Evolutionary conservation across 2,888 invertebrate species (phyloP).

Genomic region (Coleophora flavipennella): DNA sequence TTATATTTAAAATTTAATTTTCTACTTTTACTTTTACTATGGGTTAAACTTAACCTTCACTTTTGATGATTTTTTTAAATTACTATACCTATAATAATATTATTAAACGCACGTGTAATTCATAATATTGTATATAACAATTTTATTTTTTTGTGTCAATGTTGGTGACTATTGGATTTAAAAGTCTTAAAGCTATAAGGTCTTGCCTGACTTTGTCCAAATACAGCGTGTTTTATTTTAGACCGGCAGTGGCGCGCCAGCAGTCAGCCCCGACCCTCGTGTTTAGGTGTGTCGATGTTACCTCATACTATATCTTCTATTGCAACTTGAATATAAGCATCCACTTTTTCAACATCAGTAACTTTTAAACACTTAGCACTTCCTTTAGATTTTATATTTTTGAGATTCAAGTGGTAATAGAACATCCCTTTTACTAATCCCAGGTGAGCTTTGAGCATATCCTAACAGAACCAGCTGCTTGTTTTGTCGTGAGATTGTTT

Average conservation of each 20-base stretch:
- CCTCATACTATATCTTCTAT: slow-evolving; percentile 44
- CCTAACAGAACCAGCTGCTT: slow-evolving; percentile 39
- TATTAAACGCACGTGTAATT: no score
- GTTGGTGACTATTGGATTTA: no score
- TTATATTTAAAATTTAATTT: neutral
- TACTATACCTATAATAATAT: no score
- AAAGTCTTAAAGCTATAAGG: slow-evolving; percentile 5
- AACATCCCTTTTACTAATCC: slow-evolving; percentile 31
- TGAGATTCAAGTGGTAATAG: slow-evolving; percentile 47
- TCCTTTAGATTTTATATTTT: slow-evolving; percentile 17
- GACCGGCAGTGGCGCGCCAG: slow-evolving; percentile 72
- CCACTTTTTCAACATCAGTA: neutral
- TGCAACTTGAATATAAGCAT: slow-evolving; percentile 43
- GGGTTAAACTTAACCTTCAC: no score
- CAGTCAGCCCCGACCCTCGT: slow-evolving; percentile 72
- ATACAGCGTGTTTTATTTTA: slow-evolving; percentile 69
- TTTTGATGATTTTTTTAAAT: no score
- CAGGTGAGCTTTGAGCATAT: slow-evolving; percentile 23
- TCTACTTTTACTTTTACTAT: neutral
- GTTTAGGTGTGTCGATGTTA: slow-evolving; percentile 74
- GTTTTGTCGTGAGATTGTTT: slow-evolving; percentile 32
- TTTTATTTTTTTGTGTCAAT: no score
- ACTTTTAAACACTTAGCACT: neutral
- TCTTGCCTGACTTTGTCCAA: slow-evolving; percentile 46
- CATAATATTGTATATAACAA: no score